phyloP scores from a whole-genome alignment of 2,113 vertebrate species.

The Ameiurus melas region DNA sequence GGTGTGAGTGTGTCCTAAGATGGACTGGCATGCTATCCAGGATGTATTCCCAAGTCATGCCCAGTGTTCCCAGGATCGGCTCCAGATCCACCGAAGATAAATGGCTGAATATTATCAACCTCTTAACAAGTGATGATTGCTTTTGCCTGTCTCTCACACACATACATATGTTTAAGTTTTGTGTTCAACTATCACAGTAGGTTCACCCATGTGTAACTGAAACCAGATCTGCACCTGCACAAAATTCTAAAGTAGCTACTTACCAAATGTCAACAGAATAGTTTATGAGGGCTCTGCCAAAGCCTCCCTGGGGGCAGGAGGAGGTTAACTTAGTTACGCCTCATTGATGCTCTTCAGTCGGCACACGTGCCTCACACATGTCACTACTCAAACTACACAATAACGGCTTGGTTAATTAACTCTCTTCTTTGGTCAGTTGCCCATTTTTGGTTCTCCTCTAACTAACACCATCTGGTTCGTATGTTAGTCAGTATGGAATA shows the following conservation, averaged over 20 bases:
- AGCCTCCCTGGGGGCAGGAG: background rate
- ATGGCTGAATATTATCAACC: background rate
- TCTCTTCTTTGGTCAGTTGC: slow-evolving; percentile 8
- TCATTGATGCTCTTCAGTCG: slow-evolving; percentile 9
- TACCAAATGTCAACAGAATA: slow-evolving; percentile 4
- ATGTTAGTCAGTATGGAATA: background rate
- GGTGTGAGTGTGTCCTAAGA: background rate
- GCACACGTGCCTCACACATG: slow-evolving; percentile 26
- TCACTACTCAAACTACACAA: slow-evolving; percentile 3
- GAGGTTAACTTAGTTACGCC: slow-evolving; percentile 13
- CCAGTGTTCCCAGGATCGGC: background rate
- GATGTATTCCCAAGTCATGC: background rate
- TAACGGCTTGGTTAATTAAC: slow-evolving; percentile 11
- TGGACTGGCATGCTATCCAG: background rate
- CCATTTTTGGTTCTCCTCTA: background rate
- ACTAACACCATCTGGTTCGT: background rate
- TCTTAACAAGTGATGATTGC: background rate
- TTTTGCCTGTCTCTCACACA: background rate
- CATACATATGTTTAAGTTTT: background rate
- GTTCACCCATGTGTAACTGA: background rate
- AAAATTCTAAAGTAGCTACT: background rate
- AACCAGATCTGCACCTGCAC: background rate
- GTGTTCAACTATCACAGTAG: background rate
- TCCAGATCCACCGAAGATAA: background rate
- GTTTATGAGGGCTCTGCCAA: background rate